A percentile compares a stretch with the other conserved stretches of the same genome.
phyloP scores from a whole-genome alignment of 2,888 invertebrate genomes.

The Digitonthophagus gazella region DNA sequence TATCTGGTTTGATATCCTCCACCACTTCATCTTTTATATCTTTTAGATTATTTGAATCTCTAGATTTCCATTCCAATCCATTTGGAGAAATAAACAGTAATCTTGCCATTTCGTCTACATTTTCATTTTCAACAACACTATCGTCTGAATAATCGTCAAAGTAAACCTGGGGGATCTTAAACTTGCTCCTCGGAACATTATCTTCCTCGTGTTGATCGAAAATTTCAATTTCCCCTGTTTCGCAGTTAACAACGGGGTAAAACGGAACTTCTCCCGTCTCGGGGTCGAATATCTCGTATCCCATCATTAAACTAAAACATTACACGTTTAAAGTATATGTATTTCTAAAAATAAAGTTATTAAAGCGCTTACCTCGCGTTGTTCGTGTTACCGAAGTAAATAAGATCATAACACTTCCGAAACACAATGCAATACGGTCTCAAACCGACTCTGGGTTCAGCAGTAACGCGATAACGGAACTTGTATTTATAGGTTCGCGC shows the following conservation, averaged over 20 bases:
- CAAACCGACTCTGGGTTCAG: not conserved
- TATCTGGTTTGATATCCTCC: not conserved
- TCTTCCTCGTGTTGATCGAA: not conserved
- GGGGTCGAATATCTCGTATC: constrained; percentile 4
- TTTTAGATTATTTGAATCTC: not conserved
- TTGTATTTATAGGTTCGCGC: not conserved
- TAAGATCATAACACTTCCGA: not conserved
- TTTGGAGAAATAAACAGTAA: not conserved
- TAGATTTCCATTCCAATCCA: not conserved
- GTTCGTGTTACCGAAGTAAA: not conserved
- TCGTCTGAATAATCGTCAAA: not conserved
- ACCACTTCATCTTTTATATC: not conserved
- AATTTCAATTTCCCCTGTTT: constrained; percentile 11
- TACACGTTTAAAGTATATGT: not conserved
- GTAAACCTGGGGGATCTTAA: not conserved
- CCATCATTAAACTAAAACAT: not conserved
- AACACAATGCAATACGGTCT: not conserved
- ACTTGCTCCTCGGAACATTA: not conserved
- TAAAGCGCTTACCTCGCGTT: not conserved
- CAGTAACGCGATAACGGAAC: not conserved
- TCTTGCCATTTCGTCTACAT: not conserved
- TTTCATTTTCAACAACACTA: not conserved
- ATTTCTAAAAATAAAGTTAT: not conserved
- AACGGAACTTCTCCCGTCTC: constrained; percentile 5
- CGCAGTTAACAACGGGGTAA: not conserved